A percentile compares a stretch with the other conserved stretches of the same genome.
Evolutionary conservation across 2,797 vertebrate genomes (phyloP).

Genomic region (Sparus aurata): DNA sequence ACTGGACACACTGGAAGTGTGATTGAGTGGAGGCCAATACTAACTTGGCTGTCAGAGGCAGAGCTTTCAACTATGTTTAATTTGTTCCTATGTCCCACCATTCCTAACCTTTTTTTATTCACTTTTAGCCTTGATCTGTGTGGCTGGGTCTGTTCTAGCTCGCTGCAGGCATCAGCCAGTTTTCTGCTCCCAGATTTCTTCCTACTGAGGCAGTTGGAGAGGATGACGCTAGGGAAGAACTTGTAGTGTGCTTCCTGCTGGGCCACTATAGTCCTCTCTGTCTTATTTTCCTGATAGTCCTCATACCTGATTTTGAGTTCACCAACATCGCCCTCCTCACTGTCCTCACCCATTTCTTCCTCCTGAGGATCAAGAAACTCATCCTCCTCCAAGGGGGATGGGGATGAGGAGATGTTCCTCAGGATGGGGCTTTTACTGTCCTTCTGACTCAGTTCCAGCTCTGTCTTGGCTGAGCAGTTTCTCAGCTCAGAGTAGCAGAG

Average conservation of each 20-base stretch:
- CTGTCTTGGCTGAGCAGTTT: constrained; percentile 78
- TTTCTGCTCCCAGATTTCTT: constrained; percentile 86
- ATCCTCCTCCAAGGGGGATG: constrained; percentile 70
- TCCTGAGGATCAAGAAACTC: constrained; percentile 69
- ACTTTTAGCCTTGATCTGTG: constrained; percentile 91
- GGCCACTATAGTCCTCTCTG: constrained; percentile 92
- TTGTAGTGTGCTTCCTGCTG: constrained; percentile 98
- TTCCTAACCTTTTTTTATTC: constrained; percentile 87
- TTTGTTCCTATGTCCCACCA: constrained; percentile 77
- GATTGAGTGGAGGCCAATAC: constrained; percentile 67
- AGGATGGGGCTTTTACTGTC: constrained; percentile 77
- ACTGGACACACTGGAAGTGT: constrained; percentile 22
- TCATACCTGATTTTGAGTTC: constrained; percentile 98
- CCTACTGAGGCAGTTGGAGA: constrained; percentile 96
- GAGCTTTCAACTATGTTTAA: constrained; percentile 83
- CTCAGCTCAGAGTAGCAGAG: constrained; percentile 85
- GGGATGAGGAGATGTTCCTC: constrained; percentile 72
- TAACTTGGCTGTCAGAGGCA: constrained; percentile 81
- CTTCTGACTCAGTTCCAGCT: constrained; percentile 78
- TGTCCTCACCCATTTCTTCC: constrained; percentile 80
- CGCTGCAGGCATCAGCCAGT: constrained; percentile 76
- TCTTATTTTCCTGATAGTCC: constrained; percentile 97
- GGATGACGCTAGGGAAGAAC: constrained; percentile 98
- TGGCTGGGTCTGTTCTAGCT: constrained; percentile 85
- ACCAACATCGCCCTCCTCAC: constrained; percentile 91